Evolutionary conservation across 2,888 invertebrate genomes (phyloP).

Genomic region (Drosophila antonietae): DNA sequence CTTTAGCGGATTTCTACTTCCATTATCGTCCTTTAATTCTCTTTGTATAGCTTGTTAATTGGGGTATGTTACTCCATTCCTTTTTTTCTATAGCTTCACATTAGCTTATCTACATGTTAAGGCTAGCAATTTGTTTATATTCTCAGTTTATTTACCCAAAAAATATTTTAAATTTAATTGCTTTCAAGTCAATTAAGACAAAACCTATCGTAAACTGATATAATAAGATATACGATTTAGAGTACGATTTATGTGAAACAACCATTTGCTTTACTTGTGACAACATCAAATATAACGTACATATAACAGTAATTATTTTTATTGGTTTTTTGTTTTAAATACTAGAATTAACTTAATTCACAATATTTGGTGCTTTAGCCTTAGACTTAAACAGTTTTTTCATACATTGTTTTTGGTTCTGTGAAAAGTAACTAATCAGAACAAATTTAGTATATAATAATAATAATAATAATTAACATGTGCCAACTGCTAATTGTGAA

Average conservation of each 20-base stretch:
- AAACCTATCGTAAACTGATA: background rate
- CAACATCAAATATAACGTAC: constrained; percentile 14
- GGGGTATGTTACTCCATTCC: too few species aligned
- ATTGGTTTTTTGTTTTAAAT: constrained; percentile 11
- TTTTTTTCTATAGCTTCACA: too few species aligned
- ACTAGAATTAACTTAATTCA: constrained; percentile 50
- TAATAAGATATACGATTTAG: background rate
- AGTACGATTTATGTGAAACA: background rate
- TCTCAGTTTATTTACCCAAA: background rate
- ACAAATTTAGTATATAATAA: constrained; percentile 13
- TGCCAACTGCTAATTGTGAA: constrained; percentile 17
- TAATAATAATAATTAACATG: constrained; percentile 7
- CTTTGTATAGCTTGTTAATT: too few species aligned
- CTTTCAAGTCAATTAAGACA: background rate
- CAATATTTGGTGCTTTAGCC: constrained; percentile 73
- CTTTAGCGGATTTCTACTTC: background rate
- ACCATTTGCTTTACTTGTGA: constrained; percentile 42
- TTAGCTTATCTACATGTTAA: background rate
- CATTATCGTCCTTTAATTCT: background rate
- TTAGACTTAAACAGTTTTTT: constrained; percentile 29
- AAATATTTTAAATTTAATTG: background rate
- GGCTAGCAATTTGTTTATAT: background rate
- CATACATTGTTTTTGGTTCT: constrained; percentile 14
- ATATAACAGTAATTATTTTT: constrained; percentile 9
- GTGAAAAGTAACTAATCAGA: constrained; percentile 16